Evolutionary conservation across 1,140 invertebrate genomes (phyloP).

Genomic region (Drosophila azteca): DNA sequence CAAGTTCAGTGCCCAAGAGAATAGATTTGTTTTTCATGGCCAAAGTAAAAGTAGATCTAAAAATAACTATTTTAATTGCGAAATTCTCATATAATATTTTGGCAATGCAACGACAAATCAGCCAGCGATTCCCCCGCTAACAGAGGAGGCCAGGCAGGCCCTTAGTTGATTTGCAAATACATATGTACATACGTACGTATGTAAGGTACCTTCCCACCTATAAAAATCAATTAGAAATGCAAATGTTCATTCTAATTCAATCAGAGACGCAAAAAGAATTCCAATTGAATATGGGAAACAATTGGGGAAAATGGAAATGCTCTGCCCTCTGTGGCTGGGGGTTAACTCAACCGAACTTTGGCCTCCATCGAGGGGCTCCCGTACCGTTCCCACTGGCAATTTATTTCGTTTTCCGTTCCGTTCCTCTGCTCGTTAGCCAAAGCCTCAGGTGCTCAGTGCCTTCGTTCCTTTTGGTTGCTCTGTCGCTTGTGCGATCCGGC

Average conservation of each 20-base stretch:
- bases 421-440: not conserved
- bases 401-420: not conserved
- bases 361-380: not conserved
- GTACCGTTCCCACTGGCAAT: not conserved
- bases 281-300: slow-evolving; percentile 49
- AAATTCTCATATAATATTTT: not conserved
- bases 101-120: slow-evolving; percentile 1
- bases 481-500: not conserved
- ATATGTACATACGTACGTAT: too few relatives aligned
- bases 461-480: too few relatives aligned
- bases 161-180: too few relatives aligned
- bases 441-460: not conserved
- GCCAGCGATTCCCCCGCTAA: not conserved
- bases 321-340: slow-evolving; percentile 49
- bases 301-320: slow-evolving; percentile 47
- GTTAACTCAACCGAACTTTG: slow-evolving; percentile 67
- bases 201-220: slow-evolving; percentile 5
- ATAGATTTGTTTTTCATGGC: slow-evolving; percentile 13
- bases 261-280: slow-evolving; percentile 52
- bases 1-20: slow-evolving; percentile 12
- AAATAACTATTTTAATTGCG: slow-evolving; percentile 25
- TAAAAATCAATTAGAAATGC: slow-evolving; percentile 61
- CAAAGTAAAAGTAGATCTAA: slow-evolving; percentile 28
- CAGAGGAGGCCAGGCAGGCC: too few relatives aligned
- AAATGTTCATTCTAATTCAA: slow-evolving; percentile 72